phyloP scores from a whole-genome alignment of 2,888 invertebrate species.

The Boloria euphrosyne region DNA sequence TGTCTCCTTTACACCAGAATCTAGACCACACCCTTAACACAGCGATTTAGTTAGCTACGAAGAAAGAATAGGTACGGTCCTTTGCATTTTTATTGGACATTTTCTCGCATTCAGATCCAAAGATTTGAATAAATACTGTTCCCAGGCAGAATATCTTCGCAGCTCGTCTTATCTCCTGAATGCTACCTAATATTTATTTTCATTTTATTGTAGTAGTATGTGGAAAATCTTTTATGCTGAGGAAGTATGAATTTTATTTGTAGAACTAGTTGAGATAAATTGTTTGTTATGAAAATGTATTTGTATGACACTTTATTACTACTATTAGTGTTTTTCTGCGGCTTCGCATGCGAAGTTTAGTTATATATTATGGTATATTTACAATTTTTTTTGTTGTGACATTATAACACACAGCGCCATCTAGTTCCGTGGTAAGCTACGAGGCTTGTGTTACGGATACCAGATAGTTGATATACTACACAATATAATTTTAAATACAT shows the following conservation, averaged over 20 bases:
- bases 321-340: not conserved
- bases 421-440: too few relatives aligned
- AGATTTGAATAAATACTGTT: conserved; percentile 69
- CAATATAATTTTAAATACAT: too few relatives aligned
- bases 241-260: conserved; percentile 8
- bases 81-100: conserved; percentile 76
- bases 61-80: conserved; percentile 59
- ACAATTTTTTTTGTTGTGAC: too few relatives aligned
- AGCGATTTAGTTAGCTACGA: conserved; percentile 63
- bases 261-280: conserved; percentile 8
- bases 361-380: too few relatives aligned
- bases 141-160: conserved; percentile 40
- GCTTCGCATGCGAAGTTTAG: too few relatives aligned
- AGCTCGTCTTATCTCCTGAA: conserved; percentile 23
- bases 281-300: not conserved
- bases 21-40: conserved; percentile 44
- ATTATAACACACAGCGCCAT: too few relatives aligned
- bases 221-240: conserved; percentile 5
- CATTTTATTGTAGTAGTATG: conserved; percentile 15
- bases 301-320: not conserved
- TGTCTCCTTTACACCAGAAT: not conserved
- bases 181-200: conserved; percentile 21
- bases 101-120: conserved; percentile 48
- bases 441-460: too few relatives aligned
- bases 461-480: too few relatives aligned